These are phyloP conservation scores for Amblyjoppa fuscipennis DNA, from an alignment of 2,888 invertebrate genomes.

Conservation along the genomic window DNA sequence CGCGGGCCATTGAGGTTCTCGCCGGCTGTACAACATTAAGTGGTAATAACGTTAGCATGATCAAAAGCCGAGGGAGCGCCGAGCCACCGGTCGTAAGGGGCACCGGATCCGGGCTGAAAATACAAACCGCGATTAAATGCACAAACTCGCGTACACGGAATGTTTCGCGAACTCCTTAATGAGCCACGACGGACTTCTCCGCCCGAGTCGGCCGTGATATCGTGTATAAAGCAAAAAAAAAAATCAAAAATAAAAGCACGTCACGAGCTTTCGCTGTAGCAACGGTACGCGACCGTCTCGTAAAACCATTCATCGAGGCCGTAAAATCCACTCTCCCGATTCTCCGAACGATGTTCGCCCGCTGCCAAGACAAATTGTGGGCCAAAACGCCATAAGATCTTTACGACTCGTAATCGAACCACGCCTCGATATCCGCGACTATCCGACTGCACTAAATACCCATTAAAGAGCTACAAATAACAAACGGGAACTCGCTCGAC, in stretches of 20 bases:
- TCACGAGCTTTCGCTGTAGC: conserved; percentile 9
- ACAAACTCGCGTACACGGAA: conserved; percentile 36
- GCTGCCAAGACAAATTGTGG: conserved; percentile 65
- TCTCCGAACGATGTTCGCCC: conserved; percentile 24
- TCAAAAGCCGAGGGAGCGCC: conserved; percentile 41
- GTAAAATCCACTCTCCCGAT: conserved; percentile 47
- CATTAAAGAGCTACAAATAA: conserved; percentile 2
- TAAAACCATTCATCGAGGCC: conserved; percentile 66
- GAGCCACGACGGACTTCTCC: conserved; percentile 26
- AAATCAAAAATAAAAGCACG: conserved; percentile 1
- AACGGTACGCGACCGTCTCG: conserved; percentile 57
- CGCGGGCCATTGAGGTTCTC: conserved; percentile 19
- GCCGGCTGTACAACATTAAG: conserved; percentile 48
- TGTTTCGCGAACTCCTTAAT: conserved; percentile 61
- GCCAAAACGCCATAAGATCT: conserved; percentile 35
- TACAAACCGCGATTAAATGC: conserved; percentile 59
- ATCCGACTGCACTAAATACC: background rate
- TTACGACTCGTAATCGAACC: conserved; percentile 24
- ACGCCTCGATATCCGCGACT: background rate
- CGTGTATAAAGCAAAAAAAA: background rate
- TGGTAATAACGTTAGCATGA: conserved; percentile 59
- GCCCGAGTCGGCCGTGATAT: background rate
- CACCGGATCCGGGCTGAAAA: conserved; percentile 50
- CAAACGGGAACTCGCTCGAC: background rate
- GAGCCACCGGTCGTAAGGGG: background rate